Evolutionary conservation across 2,113 vertebrate species (phyloP).

Genomic region (Oryzias melastigma): DNA sequence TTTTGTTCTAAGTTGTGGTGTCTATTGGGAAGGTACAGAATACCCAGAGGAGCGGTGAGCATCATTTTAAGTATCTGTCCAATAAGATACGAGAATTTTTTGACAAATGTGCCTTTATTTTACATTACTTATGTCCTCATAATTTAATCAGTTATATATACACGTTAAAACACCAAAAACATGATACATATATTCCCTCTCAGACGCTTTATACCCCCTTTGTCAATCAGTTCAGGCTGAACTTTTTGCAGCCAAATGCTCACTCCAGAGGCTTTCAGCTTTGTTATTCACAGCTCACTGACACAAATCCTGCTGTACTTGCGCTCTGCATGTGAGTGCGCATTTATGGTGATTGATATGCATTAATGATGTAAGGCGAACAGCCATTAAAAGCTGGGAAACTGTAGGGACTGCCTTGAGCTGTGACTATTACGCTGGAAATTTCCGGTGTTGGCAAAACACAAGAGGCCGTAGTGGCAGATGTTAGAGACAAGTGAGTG

Average conservation of each 20-base stretch:
- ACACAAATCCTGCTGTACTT: conserved; percentile 45
- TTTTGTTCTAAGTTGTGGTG: too few relatives aligned
- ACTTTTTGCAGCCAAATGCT: conserved; percentile 40
- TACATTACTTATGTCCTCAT: too few relatives aligned
- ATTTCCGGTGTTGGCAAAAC: conserved; percentile 71
- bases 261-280: conserved; percentile 38
- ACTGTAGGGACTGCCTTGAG: conserved; percentile 62
- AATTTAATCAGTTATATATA: too few relatives aligned
- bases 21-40: too few relatives aligned
- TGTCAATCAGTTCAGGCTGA: conserved; percentile 14
- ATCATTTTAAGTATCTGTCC: too few relatives aligned
- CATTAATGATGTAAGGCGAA: conserved; percentile 68
- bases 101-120: too few relatives aligned
- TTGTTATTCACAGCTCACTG: conserved; percentile 57
- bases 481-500: conserved; percentile 52
- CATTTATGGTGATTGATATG: conserved; percentile 68
- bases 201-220: conserved; percentile 7
- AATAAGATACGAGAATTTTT: too few relatives aligned
- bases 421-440: conserved; percentile 69
- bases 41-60: too few relatives aligned
- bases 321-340: conserved; percentile 22
- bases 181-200: neutral
- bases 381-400: conserved; percentile 70
- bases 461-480: conserved; percentile 69
- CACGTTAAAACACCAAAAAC: too few relatives aligned